A percentile compares a stretch with the other conserved stretches of the same genome.
Evolutionary conservation across 2,888 invertebrate species (phyloP).

Genomic region (Bombylius discolor): DNA sequence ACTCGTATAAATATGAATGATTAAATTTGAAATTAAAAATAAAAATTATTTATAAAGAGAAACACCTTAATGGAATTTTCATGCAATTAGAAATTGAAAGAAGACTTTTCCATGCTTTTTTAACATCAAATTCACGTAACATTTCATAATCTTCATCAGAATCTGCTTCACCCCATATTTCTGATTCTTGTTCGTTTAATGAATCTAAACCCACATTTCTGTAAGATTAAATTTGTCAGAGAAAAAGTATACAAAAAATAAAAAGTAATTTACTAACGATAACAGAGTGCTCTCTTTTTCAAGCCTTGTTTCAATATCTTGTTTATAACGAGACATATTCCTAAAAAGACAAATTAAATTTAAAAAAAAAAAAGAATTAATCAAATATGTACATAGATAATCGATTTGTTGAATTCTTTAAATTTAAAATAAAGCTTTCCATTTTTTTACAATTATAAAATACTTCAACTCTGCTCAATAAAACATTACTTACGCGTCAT

Average conservation of each 20-base stretch:
- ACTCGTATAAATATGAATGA: not conserved
- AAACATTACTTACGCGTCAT: too few relatives aligned
- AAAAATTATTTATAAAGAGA: not conserved
- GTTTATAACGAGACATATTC: not conserved
- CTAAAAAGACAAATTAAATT: not conserved
- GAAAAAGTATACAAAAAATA: too few relatives aligned
- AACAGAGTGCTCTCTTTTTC: not conserved
- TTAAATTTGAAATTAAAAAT: not conserved
- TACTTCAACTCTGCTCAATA: too few relatives aligned
- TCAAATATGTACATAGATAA: too few relatives aligned
- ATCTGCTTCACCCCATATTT: constrained; percentile 20
- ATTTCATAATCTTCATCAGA: constrained; percentile 22
- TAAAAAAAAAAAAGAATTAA: too few relatives aligned
- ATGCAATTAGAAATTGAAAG: constrained; percentile 20
- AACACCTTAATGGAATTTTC: constrained; percentile 12
- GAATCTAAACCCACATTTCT: too few relatives aligned
- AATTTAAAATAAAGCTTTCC: too few relatives aligned
- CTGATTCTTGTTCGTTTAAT: constrained; percentile 9
- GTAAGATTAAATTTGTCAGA: too few relatives aligned
- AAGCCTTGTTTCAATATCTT: not conserved
- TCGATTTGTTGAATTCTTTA: too few relatives aligned
- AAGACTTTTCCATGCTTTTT: constrained; percentile 25
- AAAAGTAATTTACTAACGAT: not conserved
- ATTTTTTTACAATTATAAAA: too few relatives aligned
- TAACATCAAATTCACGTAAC: constrained; percentile 18